Evolutionary conservation across 2,113 vertebrate genomes (phyloP).

Genomic region (Drymodes brunneopygia): DNA sequence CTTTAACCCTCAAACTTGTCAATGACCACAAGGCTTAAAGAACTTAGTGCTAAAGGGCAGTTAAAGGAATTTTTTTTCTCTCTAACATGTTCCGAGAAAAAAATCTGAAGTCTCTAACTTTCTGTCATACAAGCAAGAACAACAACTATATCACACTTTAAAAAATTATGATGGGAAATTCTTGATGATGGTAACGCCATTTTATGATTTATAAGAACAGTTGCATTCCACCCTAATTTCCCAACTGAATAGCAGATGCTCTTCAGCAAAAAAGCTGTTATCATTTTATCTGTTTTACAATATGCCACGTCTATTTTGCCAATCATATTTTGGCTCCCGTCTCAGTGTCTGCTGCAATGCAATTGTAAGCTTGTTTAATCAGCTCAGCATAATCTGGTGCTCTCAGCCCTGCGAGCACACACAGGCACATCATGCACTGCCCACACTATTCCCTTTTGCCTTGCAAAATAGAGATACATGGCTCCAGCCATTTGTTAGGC

Average conservation of each 20-base stretch:
- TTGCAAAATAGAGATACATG: background rate
- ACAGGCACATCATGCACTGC: background rate
- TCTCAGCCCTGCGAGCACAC: background rate
- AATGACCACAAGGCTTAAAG: background rate
- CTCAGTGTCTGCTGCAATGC: constrained; percentile 44
- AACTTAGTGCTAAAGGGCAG: background rate
- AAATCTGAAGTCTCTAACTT: background rate
- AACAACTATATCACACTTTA: background rate
- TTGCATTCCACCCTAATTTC: constrained; percentile 50
- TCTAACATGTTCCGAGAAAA: background rate
- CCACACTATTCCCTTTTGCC: background rate
- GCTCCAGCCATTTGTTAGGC: background rate
- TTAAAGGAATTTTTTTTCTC: background rate
- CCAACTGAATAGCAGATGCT: constrained; percentile 60
- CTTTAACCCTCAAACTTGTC: background rate
- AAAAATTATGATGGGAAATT: constrained; percentile 25
- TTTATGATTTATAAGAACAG: constrained; percentile 54
- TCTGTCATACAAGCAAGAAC: background rate
- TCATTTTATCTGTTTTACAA: constrained; percentile 59
- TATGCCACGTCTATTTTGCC: constrained; percentile 65
- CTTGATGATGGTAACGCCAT: background rate
- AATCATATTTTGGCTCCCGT: constrained; percentile 61
- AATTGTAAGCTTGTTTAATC: constrained; percentile 51
- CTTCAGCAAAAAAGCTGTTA: constrained; percentile 62
- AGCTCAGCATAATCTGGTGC: constrained; percentile 37